Base-by-base conservation (phyloP, 1,140 invertebrate genomes). In the Copidosoma floridanum region DNA sequence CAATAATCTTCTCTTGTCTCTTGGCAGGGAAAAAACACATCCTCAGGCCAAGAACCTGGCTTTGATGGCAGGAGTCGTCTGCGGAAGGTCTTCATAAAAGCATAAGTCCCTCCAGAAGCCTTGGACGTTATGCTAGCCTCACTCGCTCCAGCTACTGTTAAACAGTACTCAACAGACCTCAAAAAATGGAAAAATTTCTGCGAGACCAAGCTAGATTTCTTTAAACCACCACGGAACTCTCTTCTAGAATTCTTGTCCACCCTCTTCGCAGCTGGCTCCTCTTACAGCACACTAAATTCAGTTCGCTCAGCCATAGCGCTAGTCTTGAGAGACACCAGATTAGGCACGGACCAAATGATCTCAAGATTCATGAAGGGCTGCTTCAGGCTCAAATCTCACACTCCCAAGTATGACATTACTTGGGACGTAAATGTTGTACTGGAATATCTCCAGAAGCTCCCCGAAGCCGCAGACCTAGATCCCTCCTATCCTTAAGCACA, bases 211-310 rank as follows among this genome's bases (percentile, higher is more conserved):
- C 6, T 32, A 8, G 29, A 32, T 32, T 32, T 32, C 12, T 32
- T 8, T 12, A 12, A 32, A 32, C 6, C 29, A 6, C 6, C 12
- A 6, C 12, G 29, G 6, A 8, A 8, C 29, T 20, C 14, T 14
- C 4, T 29, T 57, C 23, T 57, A 35, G 2, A 35, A 47, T 51
- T 7, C 21, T 44, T 43, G 27, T 29, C n/a, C 5, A 8, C 43
- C 6, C 2, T 29, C 14, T 71, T 65, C 57, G 11, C 67, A 8
- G 52, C 59, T n/a, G 65, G 63, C 6, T 66, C 65, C 10, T 64
- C 63, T 10, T 70, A 71, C 43, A 61, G 68, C 1, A 48, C 68
- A 0, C 12, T 73, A 12, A 70, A 71, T 55, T 59, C 51, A 0
- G 8, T 12, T 8, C 29, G 44, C 48, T 57, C 59, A 50, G 68